phyloP scores from a whole-genome alignment of 2,888 invertebrate genomes.

The Taenaris catops region DNA sequence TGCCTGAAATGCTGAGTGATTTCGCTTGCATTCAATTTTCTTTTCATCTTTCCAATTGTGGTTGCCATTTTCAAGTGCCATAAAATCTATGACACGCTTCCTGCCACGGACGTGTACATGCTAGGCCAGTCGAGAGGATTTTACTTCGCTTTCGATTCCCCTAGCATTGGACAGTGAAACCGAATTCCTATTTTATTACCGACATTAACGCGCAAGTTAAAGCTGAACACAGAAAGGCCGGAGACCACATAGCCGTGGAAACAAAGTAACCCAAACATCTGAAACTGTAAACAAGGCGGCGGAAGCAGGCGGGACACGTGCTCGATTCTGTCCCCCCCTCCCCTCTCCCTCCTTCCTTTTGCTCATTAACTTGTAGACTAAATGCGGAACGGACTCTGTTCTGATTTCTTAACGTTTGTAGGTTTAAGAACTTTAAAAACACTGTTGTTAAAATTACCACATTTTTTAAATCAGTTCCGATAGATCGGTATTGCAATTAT shows the following conservation, averaged over 20 bases:
- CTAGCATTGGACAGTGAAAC: conserved; percentile 7
- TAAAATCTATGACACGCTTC: too few species aligned
- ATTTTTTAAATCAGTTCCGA: too few species aligned
- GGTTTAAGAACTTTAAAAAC: too few species aligned
- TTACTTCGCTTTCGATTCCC: conserved; percentile 4
- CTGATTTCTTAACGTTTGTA: too few species aligned
- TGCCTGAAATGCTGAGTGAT: too few species aligned
- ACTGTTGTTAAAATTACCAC: too few species aligned
- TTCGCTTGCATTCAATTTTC: too few species aligned
- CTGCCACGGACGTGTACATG: too few species aligned
- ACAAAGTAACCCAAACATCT: conserved; percentile 25
- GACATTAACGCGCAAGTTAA: conserved; percentile 19
- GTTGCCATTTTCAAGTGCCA: too few species aligned
- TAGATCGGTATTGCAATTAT: too few species aligned
- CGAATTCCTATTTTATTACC: conserved; percentile 14
- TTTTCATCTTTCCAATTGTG: too few species aligned
- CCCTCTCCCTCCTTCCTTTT: conserved; percentile 40
- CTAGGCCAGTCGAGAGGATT: too few species aligned
- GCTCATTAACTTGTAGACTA: conserved; percentile 43
- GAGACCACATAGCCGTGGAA: conserved; percentile 17
- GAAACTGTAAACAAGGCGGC: conserved; percentile 35
- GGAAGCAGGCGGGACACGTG: conserved; percentile 54
- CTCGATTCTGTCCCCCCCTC: conserved; percentile 40
- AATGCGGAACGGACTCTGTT: conserved; percentile 32
- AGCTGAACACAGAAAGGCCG: conserved; percentile 14